Base-by-base conservation (phyloP, 1,140 invertebrate genomes). In the Zaprionus tsacasi region DNA sequence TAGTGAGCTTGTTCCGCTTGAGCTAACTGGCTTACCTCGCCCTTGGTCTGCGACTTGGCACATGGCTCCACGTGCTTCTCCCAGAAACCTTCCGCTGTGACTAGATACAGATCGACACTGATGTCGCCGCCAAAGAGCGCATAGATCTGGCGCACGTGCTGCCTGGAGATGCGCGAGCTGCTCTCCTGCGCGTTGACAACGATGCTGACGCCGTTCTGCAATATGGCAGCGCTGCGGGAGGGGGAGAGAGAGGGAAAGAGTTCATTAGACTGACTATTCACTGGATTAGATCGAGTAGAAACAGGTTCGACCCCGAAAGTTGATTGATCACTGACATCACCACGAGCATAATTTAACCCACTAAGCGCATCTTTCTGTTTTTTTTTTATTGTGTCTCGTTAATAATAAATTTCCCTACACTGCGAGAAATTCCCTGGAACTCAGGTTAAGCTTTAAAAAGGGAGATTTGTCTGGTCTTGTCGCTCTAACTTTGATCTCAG, bases 51-150 rank as follows among this genome's bases (percentile, higher is more conserved):
- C 3, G 94, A 93, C 65, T 94, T 95, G 25, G 95, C 94, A 88
- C 95, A 96, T 73, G 95, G 95, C 76, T 96, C 95, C 35, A 96
- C 95, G n/a, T 95, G 94, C 78, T 96, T 96, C 87, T 96, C 95
- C 95, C 95, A 96, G 92, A 96, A 96, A 10, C 94, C 95, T 78
- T 96, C 96, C 4, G 95, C 95, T 70, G 95, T 93, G 43, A 96
- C 91, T 56, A 96, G 95, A 79, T 96, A 93, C 54, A 96, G 92
- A 35, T 93, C 93, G 64, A 93, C 93, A 15, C 94, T 91, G 67
- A 94, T 93, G 30, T 92, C 93, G 66, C 93, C 93, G 50, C 93
- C 91, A 58, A 93, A 93, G 38, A 95, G 92, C 7, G 93, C 91
- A 13, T 93, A 91, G 66, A 93, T 94, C 4, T 94, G 93, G 13